A percentile compares a stretch with the other conserved stretches of the same genome.
Conservation (phyloP, 2,113 vertebrate genomes). For the Raphicerus campestris region DNA sequence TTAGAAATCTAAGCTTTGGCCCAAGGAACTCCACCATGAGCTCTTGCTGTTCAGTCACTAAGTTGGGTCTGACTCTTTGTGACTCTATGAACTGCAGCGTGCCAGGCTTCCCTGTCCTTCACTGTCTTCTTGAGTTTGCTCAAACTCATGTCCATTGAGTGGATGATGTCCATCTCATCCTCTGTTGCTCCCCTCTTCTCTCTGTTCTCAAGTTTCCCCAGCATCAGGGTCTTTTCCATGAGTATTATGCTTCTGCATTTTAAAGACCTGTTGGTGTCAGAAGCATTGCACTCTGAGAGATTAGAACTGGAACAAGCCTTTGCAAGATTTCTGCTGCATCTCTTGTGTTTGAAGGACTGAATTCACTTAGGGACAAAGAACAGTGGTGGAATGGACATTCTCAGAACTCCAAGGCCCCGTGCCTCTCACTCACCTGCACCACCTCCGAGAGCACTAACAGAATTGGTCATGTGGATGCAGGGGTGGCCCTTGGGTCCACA, state of each 20-base stretch:
- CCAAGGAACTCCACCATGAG: no score
- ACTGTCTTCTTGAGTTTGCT: not conserved
- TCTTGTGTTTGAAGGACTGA: not conserved
- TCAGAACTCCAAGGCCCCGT: not conserved
- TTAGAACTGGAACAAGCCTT: not conserved
- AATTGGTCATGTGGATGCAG: not conserved
- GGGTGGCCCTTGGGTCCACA: no score
- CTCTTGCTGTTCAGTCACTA: not conserved
- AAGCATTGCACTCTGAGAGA: not conserved
- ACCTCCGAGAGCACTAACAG: not conserved
- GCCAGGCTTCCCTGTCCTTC: not conserved
- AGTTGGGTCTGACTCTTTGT: not conserved
- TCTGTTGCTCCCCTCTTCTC: not conserved
- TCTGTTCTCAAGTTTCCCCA: not conserved
- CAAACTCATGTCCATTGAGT: not conserved
- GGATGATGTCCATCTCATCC: not conserved
- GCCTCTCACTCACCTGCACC: not conserved
- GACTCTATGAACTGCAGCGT: not conserved
- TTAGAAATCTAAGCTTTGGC: not conserved
- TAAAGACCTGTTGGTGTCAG: not conserved
- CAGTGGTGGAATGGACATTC: not conserved
- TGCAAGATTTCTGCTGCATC: not conserved
- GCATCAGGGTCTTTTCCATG: not conserved
- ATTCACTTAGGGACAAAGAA: not conserved
- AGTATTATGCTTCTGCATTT: not conserved